These are phyloP conservation scores for Chironomus tentans DNA, from an alignment of 2,888 invertebrate species.

Conservation along the genomic window DNA sequence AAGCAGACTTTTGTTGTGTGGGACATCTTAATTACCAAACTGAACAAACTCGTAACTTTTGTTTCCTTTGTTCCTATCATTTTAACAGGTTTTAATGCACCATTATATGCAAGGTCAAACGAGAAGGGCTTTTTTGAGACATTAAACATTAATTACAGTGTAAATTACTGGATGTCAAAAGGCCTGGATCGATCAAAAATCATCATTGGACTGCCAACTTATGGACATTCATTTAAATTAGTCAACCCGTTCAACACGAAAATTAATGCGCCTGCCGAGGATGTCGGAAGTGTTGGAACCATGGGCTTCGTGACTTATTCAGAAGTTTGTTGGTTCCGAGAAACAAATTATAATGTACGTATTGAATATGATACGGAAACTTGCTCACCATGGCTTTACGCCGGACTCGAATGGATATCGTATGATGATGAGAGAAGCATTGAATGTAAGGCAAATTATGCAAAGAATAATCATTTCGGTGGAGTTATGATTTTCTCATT, in stretches of 20 bases:
- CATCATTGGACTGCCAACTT: conserved; percentile 78
- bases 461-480: conserved; percentile 53
- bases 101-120: conserved; percentile 53
- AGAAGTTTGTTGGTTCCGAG: conserved; percentile 58
- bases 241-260: conserved; percentile 57
- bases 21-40: too few relatives aligned
- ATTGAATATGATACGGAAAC: conserved; percentile 57
- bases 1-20: too few relatives aligned
- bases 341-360: conserved; percentile 43
- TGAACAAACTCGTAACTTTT: not conserved
- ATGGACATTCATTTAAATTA: conserved; percentile 70
- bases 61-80: not conserved
- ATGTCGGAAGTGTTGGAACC: conserved; percentile 56
- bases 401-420: conserved; percentile 68
- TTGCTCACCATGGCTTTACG: conserved; percentile 67
- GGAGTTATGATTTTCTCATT: conserved; percentile 80
- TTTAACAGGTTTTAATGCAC: conserved; percentile 61
- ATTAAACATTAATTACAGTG: conserved; percentile 73
- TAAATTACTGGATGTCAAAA: conserved; percentile 62
- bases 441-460: conserved; percentile 51
- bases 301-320: conserved; percentile 63
- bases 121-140: conserved; percentile 58
- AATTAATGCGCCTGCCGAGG: conserved; percentile 61
- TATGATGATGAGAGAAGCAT: conserved; percentile 67
- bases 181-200: conserved; percentile 72